These are phyloP conservation scores for Valencia hispanica DNA, from an alignment of 2,797 vertebrate species.

Conservation along the genomic window DNA sequence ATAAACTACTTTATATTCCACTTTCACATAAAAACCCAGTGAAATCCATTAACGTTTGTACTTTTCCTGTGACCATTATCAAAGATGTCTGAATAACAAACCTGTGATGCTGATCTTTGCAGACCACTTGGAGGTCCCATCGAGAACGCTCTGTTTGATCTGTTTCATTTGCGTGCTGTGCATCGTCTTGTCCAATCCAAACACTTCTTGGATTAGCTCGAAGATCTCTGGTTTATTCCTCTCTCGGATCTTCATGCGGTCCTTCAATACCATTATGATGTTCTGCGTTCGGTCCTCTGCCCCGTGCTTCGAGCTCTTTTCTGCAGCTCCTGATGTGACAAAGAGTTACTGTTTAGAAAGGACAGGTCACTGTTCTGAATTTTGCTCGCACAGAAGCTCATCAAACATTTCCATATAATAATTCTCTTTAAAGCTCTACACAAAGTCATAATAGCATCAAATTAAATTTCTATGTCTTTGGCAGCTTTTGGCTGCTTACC, in stretches of 20 bases:
- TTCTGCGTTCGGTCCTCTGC: conserved; percentile 97
- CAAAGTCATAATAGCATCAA: conserved; percentile 17
- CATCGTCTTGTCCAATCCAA: conserved; percentile 85
- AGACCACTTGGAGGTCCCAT: conserved; percentile 98
- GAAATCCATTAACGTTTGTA: neutral
- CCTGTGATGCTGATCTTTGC: conserved; percentile 98
- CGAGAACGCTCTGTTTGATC: conserved; percentile 96
- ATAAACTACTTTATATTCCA: neutral
- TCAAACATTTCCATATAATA: conserved; percentile 15
- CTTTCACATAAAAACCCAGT: neutral
- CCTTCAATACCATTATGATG: conserved; percentile 98
- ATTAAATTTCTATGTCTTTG: conserved; percentile 41
- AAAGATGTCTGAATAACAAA: conserved; percentile 46
- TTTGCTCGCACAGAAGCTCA: neutral
- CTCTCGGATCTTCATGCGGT: conserved; percentile 98
- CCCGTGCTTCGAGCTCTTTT: conserved; percentile 97
- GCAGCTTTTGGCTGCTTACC: conserved; percentile 24
- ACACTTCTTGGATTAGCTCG: conserved; percentile 96
- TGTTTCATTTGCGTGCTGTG: conserved; percentile 95
- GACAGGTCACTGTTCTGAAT: conserved; percentile 3
- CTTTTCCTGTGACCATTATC: neutral
- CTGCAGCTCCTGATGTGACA: conserved; percentile 87
- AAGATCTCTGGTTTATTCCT: conserved; percentile 99
- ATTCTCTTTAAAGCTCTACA: conserved; percentile 20
- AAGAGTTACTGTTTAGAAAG: conserved; percentile 1